Evolutionary conservation across 2,888 invertebrate species (phyloP), one percentile per base, ranked within the genome.

Genomic region (Eulithis prunata): DNA sequence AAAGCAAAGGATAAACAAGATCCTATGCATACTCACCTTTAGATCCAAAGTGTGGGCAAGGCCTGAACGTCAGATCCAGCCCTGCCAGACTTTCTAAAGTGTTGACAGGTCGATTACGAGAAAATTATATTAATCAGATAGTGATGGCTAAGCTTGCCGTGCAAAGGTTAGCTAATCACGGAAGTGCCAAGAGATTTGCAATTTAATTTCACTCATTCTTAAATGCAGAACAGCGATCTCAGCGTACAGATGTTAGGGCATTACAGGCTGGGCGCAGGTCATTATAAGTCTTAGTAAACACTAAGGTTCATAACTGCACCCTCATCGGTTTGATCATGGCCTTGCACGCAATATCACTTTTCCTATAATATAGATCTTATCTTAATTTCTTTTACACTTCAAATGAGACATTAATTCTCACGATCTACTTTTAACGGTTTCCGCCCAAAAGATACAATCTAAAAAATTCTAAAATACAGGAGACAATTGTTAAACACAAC

Each of bases 61-160:
- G 2, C 41, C 6, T 41, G 10, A 41, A 41, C 32, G n/a, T 36
- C 1, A 2, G 56, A 43, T 47, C 56, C 56, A 12, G 0, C 60
- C 53, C 63, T 63, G 55, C 1, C 12, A 11, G 43, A 56, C 67
- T 67, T 67, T 67, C 67, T 63, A 62, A 49, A 36, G 47, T 60
- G 67, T 63, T 63, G 67, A 67, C 67, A 67, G 53, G 63, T 67
- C 60, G 67, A 63, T 67, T 67, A 67, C 57, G 59, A 60, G 63
- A 53, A 63, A 63, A 67, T 67, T 67, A 67, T 63, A 67, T 43
- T 63, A 67, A 67, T 63, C 67, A 63, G 63, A 63, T 63, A 54
- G 41, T 61, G 65, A 65, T 57, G 64, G 49, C n/a, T 52, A 6
- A 21, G 6, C 4, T 21, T 47, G 53, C 32, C 32, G 32, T 5